Base-by-base conservation (phyloP, 2,797 vertebrate genomes). In the Cuniculus paca region DNA sequence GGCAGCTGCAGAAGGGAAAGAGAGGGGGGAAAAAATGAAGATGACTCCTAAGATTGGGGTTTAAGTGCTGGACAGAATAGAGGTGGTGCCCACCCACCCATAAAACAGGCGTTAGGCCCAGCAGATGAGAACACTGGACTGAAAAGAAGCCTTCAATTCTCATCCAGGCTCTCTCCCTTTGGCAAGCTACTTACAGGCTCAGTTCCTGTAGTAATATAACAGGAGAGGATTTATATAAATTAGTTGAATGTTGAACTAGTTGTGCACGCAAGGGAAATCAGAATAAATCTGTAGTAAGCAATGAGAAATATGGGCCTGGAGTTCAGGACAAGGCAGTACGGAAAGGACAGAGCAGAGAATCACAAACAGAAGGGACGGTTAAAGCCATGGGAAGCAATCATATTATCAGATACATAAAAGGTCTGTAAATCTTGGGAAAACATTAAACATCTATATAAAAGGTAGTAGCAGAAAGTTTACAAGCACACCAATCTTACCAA, bases 201-300 rank as follows among this genome's bases (percentile, higher is more conserved):
- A 36, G 11, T 83, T 83, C 90, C 81, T 90, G 79, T 13, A 72
- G 60, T 87, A 80, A 19, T 75, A 10, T 28, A 95, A 84, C 86
- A 80, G 6, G 61, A 26, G 28, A 92, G 8, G 13, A 87, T 52
- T 52, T 39, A 54, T 22, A 91, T 39, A 91, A 89, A 79, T 45
- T 20, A 91, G 36, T 26, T 28, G 26, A 93, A 90, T 70, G 45
- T 1, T 78, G 39, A 48, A 78, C 36, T 36, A 31, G 70, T 16
- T 65, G 19, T 89, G n/a, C 20, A 60, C 8, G 48, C 68, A 72
- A 50, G 20, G n/a, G 42, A 14, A 95, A 91, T 68, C 31, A 78
- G 70, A 86, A 92, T 26, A 82, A 74, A 84, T 68, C 60, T 70
- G 58, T 56, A 81, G 58, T 20, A 80, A 84, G 45, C 34, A 84